Conservation (phyloP, 2,888 invertebrate genomes). For the Sthenelais limicola region DNA sequence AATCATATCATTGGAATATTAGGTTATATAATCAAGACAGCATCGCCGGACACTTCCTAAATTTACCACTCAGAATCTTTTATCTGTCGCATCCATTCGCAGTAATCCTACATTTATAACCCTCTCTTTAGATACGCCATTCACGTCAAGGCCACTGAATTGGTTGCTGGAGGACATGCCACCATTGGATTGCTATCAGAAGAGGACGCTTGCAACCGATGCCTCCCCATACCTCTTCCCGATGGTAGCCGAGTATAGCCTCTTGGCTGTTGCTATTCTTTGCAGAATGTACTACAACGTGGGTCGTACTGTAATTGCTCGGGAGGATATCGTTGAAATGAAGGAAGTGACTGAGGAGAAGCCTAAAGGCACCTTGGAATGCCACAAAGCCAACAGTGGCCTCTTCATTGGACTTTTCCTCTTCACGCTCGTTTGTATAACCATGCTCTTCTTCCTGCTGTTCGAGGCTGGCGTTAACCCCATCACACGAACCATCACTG, state of each 20-base stretch:
- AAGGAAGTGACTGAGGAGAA: neutral
- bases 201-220: constrained; percentile 12
- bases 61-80: no score
- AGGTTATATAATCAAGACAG: no score
- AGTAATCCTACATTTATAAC: no score
- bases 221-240: constrained; percentile 46
- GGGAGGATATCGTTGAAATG: neutral
- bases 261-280: constrained; percentile 42
- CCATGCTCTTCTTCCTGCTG: constrained; percentile 67
- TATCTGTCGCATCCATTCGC: no score
- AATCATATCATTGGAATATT: no score
- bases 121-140: no score
- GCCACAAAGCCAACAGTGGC: constrained; percentile 73
- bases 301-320: neutral
- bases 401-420: constrained; percentile 72
- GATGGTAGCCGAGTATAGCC: constrained; percentile 41
- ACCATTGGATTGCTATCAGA: constrained; percentile 8
- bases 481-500: constrained; percentile 53
- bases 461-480: constrained; percentile 55
- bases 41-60: no score
- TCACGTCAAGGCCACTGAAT: no score
- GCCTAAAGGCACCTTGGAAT: constrained; percentile 56
- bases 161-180: constrained; percentile 29
- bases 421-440: constrained; percentile 66
- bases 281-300: constrained; percentile 40